These are phyloP conservation scores for Drosophila peninsularis DNA, from an alignment of 2,888 invertebrate species.

Conservation along the genomic window DNA sequence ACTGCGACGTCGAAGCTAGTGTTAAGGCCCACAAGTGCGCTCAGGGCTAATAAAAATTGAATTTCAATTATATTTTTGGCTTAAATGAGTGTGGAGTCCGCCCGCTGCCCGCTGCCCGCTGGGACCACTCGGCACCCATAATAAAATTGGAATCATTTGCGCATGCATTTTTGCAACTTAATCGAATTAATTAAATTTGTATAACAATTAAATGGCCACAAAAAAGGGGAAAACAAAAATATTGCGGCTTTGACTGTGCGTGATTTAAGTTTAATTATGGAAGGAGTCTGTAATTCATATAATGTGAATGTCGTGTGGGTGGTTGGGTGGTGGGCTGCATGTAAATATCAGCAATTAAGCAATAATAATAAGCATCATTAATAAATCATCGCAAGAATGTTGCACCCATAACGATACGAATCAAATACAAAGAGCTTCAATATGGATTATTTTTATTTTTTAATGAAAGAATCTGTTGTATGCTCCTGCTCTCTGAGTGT, in stretches of 20 bases:
- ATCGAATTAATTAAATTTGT: slow-evolving; percentile 72
- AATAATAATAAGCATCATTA: slow-evolving; percentile 81
- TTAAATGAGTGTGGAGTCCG: background rate
- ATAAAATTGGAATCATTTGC: slow-evolving; percentile 1
- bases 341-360: slow-evolving; percentile 76
- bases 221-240: slow-evolving; percentile 13
- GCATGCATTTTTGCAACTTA: slow-evolving; percentile 41
- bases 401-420: slow-evolving; percentile 23
- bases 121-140: no score
- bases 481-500: slow-evolving; percentile 5
- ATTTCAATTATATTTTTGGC: slow-evolving; percentile 6
- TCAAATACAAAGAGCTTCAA: slow-evolving; percentile 57
- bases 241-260: slow-evolving; percentile 17
- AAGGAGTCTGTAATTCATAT: background rate
- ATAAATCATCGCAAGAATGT: slow-evolving; percentile 69
- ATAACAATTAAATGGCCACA: slow-evolving; percentile 48
- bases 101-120: background rate
- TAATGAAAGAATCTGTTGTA: slow-evolving; percentile 24
- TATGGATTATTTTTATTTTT: slow-evolving; percentile 23
- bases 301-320: slow-evolving; percentile 15
- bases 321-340: slow-evolving; percentile 4
- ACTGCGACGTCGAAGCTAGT: slow-evolving; percentile 11
- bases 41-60: slow-evolving; percentile 18
- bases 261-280: slow-evolving; percentile 30
- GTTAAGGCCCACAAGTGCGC: slow-evolving; percentile 12